phyloP scores from a whole-genome alignment of 2,888 invertebrate genomes.

The Trissonchulus latispiculum region DNA sequence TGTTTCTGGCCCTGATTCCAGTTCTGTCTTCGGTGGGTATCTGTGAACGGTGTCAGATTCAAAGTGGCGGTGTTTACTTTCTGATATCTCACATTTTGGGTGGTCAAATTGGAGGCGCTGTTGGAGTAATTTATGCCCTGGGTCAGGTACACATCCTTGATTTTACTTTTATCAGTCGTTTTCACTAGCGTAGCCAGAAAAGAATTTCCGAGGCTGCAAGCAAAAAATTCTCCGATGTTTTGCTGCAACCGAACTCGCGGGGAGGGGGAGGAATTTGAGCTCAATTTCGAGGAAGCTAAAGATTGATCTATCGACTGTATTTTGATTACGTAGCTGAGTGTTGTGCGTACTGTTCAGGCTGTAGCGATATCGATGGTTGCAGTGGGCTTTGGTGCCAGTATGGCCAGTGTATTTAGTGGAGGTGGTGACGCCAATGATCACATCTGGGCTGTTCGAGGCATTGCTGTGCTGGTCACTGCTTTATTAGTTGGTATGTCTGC shows the following conservation, averaged over 20 bases:
- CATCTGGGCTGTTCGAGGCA: slow-evolving; percentile 70
- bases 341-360: slow-evolving; percentile 57
- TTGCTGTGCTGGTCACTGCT: slow-evolving; percentile 75
- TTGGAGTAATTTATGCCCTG: slow-evolving; percentile 87
- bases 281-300: background rate
- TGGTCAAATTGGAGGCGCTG: slow-evolving; percentile 78
- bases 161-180: slow-evolving; percentile 8
- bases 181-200: too few relatives aligned
- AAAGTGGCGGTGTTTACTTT: slow-evolving; percentile 96
- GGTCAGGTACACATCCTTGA: slow-evolving; percentile 61
- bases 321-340: background rate
- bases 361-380: slow-evolving; percentile 92
- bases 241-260: too few relatives aligned
- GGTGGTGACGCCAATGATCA: slow-evolving; percentile 50
- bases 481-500: slow-evolving; percentile 57
- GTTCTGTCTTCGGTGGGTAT: slow-evolving; percentile 91
- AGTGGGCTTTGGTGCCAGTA: slow-evolving; percentile 90
- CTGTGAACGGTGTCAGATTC: slow-evolving; percentile 83
- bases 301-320: background rate
- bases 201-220: too few relatives aligned
- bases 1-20: slow-evolving; percentile 76
- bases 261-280: too few relatives aligned
- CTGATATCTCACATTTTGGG: slow-evolving; percentile 85
- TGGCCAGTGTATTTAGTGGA: slow-evolving; percentile 66
- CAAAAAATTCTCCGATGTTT: too few relatives aligned